Conservation (phyloP, 2,113 vertebrate genomes). For the Tympanuchus pallidicinctus region DNA sequence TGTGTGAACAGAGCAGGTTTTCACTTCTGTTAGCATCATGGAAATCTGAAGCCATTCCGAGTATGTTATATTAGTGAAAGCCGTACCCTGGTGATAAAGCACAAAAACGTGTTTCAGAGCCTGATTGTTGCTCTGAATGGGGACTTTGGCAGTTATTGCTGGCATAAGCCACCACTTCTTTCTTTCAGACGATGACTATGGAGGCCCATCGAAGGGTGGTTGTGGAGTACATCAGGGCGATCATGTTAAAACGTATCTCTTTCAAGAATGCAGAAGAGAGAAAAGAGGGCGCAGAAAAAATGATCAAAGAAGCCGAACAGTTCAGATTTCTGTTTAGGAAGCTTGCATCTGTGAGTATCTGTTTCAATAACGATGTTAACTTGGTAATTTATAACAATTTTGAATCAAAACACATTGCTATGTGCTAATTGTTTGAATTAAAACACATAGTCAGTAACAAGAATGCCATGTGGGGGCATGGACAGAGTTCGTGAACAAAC, state of each 20-base stretch:
- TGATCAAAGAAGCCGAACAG: slow-evolving; percentile 94
- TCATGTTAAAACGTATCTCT: slow-evolving; percentile 94
- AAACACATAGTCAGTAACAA: background rate
- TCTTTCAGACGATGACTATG: slow-evolving; percentile 87
- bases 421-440: background rate
- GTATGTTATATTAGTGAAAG: background rate
- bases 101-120: background rate
- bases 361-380: background rate
- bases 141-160: background rate
- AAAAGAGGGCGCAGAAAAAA: slow-evolving; percentile 93
- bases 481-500: background rate
- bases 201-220: slow-evolving; percentile 92
- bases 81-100: background rate
- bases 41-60: background rate
- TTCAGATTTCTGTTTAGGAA: slow-evolving; percentile 94
- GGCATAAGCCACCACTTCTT: background rate
- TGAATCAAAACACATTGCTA: background rate
- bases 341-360: slow-evolving; percentile 81
- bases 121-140: background rate
- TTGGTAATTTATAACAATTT: background rate
- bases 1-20: background rate
- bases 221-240: slow-evolving; percentile 93
- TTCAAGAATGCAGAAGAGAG: slow-evolving; percentile 93
- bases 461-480: background rate
- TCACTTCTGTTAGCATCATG: background rate